A percentile compares a stretch with the other conserved stretches of the same genome.
Conservation (phyloP, 1,140 invertebrate species). For the Trichogramma pretiosum region DNA sequence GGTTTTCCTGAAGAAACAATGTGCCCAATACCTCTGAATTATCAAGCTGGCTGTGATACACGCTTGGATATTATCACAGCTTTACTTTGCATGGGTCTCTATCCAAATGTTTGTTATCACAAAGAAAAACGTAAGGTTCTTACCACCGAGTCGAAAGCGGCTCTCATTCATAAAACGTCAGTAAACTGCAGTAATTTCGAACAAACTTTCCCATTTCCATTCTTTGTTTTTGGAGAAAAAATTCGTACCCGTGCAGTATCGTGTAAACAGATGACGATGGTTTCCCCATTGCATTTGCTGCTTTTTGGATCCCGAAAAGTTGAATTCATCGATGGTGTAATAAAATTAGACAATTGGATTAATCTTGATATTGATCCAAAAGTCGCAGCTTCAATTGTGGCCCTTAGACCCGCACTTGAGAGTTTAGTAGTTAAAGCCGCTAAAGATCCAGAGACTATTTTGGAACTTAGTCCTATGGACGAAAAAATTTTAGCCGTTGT, state of each 20-base stretch:
- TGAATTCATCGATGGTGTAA: conserved; percentile 60
- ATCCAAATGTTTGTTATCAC: conserved; percentile 94
- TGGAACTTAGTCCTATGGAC: conserved; percentile 48
- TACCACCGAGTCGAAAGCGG: conserved; percentile 89
- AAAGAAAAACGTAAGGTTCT: conserved; percentile 93
- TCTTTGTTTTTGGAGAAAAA: conserved; percentile 98
- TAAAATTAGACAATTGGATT: conserved; percentile 85
- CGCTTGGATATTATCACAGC: conserved; percentile 79
- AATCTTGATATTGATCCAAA: conserved; percentile 77
- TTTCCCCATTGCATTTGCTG: conserved; percentile 85
- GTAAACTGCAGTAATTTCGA: conserved; percentile 86
- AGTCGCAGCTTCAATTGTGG: conserved; percentile 71
- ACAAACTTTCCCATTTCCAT: conserved; percentile 82
- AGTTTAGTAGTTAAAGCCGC: conserved; percentile 69
- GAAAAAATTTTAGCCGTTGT: conserved; percentile 55
- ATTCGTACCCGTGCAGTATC: conserved; percentile 92
- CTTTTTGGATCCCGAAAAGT: conserved; percentile 87
- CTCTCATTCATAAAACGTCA: conserved; percentile 92
- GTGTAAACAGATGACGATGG: conserved; percentile 96
- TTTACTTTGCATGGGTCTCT: conserved; percentile 80
- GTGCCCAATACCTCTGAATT: conserved; percentile 52
- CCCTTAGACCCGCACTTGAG: conserved; percentile 81
- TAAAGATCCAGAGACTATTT: conserved; percentile 63
- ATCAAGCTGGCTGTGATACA: conserved; percentile 71
- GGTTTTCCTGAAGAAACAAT: conserved; percentile 88